phyloP scores from a whole-genome alignment of 2,113 vertebrate genomes.

The Phyllopteryx taeniolatus region DNA sequence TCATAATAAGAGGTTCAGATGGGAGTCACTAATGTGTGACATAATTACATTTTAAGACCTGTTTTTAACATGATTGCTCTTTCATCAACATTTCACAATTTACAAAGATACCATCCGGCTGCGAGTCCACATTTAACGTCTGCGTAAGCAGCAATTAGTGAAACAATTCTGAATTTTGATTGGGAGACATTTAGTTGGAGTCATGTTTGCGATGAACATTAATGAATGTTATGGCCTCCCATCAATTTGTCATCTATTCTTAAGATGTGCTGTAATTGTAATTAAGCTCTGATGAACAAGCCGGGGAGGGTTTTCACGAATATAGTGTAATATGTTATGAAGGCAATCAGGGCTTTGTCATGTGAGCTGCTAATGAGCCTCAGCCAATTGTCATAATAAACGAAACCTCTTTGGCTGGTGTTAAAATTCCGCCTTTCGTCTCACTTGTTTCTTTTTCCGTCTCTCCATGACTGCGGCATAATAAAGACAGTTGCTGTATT shows the following conservation, averaged over 20 bases:
- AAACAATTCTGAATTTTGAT: constrained; percentile 64
- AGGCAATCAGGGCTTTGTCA: constrained; percentile 61
- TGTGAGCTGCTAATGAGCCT: constrained; percentile 65
- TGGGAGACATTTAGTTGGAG: constrained; percentile 50
- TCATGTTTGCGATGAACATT: constrained; percentile 63
- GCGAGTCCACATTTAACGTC: constrained; percentile 37
- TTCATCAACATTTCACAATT: constrained; percentile 23
- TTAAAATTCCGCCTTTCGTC: constrained; percentile 16
- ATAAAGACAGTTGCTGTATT: background rate
- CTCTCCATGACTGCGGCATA: no score
- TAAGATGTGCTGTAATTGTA: constrained; percentile 70
- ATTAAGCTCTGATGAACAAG: constrained; percentile 70
- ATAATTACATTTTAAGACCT: constrained; percentile 15
- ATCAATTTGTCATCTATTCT: constrained; percentile 70
- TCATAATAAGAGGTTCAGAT: constrained; percentile 8
- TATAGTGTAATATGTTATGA: constrained; percentile 58
- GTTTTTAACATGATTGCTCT: background rate
- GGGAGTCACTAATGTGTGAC: constrained; percentile 2
- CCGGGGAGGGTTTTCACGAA: constrained; percentile 46
- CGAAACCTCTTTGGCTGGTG: constrained; percentile 21
- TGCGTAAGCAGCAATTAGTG: constrained; percentile 58
- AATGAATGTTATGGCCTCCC: constrained; percentile 69
- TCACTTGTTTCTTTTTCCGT: constrained; percentile 12
- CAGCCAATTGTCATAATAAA: constrained; percentile 60
- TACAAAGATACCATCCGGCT: constrained; percentile 23